A percentile compares a stretch with the other conserved stretches of the same genome.
phyloP scores from a whole-genome alignment of 2,113 vertebrate genomes.

The Microcebus griseorufus region DNA sequence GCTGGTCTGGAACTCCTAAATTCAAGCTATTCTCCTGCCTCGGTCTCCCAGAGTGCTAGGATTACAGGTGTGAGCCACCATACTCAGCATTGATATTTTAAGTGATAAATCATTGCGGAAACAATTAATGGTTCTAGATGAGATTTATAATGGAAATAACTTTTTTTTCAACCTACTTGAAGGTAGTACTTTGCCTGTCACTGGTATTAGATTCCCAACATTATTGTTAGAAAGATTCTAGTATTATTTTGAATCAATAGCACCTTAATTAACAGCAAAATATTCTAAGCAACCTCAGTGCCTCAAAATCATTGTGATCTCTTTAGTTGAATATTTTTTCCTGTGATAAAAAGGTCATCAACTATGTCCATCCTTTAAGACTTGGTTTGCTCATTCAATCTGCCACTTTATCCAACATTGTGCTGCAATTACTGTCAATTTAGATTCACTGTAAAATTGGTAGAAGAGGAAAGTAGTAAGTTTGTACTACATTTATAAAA shows the following conservation, averaged over 20 bases:
- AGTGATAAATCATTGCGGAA: constrained; percentile 13
- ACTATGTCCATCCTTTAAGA: not conserved
- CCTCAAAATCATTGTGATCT: constrained; percentile 9
- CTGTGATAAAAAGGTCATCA: not conserved
- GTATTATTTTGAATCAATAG: not conserved
- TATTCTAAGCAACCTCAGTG: not conserved
- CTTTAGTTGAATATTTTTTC: not conserved
- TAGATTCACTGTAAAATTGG: constrained; percentile 21
- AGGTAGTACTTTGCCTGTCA: not conserved
- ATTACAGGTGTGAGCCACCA: too few species aligned
- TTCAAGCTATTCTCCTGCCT: too few species aligned
- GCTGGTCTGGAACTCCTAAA: too few species aligned
- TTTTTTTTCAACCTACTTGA: not conserved
- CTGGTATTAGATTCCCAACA: not conserved
- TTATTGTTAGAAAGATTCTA: not conserved
- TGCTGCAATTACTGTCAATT: not conserved
- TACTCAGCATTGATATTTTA: not conserved
- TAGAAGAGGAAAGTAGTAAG: not conserved
- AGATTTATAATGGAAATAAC: constrained; percentile 3
- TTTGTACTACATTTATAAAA: not conserved
- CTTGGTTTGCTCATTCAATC: not conserved
- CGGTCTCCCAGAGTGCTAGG: too few species aligned
- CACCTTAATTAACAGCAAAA: constrained; percentile 20
- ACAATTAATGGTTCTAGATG: not conserved
- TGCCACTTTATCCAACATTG: not conserved